These are phyloP conservation scores for Xiphophorus hellerii DNA, from an alignment of 2,113 vertebrate genomes.

Conservation along the genomic window DNA sequence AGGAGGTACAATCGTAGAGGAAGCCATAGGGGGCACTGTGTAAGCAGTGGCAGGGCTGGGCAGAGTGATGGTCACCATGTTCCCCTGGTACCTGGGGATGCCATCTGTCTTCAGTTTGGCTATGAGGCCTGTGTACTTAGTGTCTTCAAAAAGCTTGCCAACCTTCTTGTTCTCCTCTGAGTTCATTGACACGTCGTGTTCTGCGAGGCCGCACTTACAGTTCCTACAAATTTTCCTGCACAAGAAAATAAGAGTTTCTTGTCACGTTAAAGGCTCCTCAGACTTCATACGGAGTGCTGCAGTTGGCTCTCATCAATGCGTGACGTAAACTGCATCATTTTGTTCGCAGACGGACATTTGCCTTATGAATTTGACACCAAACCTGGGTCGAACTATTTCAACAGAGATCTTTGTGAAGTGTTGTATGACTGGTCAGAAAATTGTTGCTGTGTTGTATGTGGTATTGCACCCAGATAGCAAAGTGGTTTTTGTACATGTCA, in stretches of 20 bases:
- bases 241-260: not conserved
- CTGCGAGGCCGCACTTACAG: slow-evolving; percentile 94
- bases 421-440: too few relatives aligned
- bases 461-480: too few relatives aligned
- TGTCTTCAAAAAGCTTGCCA: slow-evolving; percentile 95
- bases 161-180: slow-evolving; percentile 94
- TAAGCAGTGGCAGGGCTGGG: slow-evolving; percentile 71
- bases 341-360: too few relatives aligned
- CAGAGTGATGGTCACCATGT: slow-evolving; percentile 88
- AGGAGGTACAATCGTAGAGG: slow-evolving; percentile 11
- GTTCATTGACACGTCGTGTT: slow-evolving; percentile 90
- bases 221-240: slow-evolving; percentile 96
- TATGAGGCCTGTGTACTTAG: slow-evolving; percentile 94
- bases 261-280: not conserved
- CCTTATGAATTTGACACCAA: not conserved
- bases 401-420: too few relatives aligned
- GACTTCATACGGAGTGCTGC: too few relatives aligned
- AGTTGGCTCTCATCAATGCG: too few relatives aligned
- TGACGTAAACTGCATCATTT: too few relatives aligned
- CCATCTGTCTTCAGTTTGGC: slow-evolving; percentile 94
- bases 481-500: too few relatives aligned
- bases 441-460: too few relatives aligned
- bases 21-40: slow-evolving; percentile 15
- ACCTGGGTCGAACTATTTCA: too few relatives aligned
- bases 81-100: slow-evolving; percentile 87